A percentile compares a stretch with the other conserved stretches of the same genome.
These are phyloP conservation scores for Lepidurus packardi DNA, from an alignment of 1,140 invertebrate genomes.

Conservation along the genomic window DNA sequence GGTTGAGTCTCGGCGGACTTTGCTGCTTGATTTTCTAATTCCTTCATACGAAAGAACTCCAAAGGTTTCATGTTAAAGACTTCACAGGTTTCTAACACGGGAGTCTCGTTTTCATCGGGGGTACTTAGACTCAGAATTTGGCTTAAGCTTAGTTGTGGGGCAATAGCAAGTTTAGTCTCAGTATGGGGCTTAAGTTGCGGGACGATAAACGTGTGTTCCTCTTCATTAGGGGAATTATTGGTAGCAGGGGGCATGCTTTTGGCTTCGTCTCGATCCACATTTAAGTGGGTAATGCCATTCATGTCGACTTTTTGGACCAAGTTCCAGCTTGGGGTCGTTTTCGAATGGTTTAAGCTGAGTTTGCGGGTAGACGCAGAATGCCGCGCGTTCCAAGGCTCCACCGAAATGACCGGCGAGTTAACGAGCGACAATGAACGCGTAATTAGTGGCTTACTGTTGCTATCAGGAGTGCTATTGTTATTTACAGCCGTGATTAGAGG, in stretches of 20 bases:
- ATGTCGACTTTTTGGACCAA: background rate
- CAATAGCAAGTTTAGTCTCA: background rate
- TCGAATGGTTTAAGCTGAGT: background rate
- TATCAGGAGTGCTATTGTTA: background rate
- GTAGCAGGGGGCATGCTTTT: background rate
- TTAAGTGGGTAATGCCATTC: background rate
- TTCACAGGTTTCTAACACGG: background rate
- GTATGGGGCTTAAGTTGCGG: background rate
- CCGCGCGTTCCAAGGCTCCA: background rate
- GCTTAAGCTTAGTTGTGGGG: background rate
- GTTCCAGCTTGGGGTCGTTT: background rate
- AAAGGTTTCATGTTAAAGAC: background rate
- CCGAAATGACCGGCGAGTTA: background rate
- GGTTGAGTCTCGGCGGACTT: background rate
- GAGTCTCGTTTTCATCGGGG: background rate
- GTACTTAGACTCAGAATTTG: background rate
- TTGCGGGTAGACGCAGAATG: background rate
- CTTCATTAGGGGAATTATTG: background rate
- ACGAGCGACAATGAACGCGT: conserved; percentile 3
- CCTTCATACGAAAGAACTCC: background rate
- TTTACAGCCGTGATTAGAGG: background rate
- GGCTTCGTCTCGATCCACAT: background rate
- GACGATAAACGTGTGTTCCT: background rate
- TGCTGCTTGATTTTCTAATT: background rate
- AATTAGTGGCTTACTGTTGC: background rate